Conservation (phyloP, 2,113 vertebrate species). For the Xenopus laevis region DNA sequence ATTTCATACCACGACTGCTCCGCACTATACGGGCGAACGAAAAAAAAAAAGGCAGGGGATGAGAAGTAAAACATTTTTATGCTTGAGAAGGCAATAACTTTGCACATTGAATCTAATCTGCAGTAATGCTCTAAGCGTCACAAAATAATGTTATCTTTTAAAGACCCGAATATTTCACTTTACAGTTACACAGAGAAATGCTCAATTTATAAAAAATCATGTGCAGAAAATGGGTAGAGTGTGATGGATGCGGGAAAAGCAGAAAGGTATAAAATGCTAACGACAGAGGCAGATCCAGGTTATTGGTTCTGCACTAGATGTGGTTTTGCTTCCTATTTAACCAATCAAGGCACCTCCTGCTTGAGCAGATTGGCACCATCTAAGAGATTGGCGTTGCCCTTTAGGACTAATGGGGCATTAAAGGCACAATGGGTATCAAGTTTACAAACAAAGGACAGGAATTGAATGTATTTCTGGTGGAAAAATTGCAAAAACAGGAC, state of each 20-base stretch:
- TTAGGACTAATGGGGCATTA: no score
- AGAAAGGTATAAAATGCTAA: constrained; percentile 13
- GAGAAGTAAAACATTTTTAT: constrained; percentile 40
- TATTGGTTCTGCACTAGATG: no score
- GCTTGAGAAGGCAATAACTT: constrained; percentile 30
- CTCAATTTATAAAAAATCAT: constrained; percentile 37
- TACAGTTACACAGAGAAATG: constrained; percentile 20
- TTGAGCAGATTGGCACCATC: no score
- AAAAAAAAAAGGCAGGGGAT: background rate
- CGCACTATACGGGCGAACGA: background rate
- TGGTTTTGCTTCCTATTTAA: no score
- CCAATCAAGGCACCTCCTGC: no score
- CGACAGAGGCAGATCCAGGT: background rate
- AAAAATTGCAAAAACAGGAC: background rate
- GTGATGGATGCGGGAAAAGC: constrained; percentile 17
- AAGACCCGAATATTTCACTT: constrained; percentile 43
- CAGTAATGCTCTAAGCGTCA: constrained; percentile 38
- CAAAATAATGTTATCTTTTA: constrained; percentile 43
- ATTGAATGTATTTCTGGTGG: background rate
- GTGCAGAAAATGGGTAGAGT: constrained; percentile 25
- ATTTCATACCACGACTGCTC: background rate
- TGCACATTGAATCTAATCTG: constrained; percentile 30
- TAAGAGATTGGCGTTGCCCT: no score
- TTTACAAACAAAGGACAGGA: background rate
- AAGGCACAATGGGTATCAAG: no score